A percentile compares a stretch with the other conserved stretches of the same genome.
Conservation (phyloP, 2,888 invertebrate genomes). For the Megastigmus dorsalis region DNA sequence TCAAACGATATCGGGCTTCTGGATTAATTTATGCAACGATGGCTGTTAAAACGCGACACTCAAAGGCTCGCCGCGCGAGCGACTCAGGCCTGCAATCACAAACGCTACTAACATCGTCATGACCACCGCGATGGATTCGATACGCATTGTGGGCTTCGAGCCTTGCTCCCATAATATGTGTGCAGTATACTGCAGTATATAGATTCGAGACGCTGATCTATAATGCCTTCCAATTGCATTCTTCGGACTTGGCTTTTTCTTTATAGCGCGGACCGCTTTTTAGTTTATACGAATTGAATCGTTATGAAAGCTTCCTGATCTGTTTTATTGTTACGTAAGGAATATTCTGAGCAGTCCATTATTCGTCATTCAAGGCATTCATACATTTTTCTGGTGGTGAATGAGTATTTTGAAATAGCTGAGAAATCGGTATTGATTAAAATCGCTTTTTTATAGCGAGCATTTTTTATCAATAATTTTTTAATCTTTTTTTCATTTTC, state of each 20-base stretch:
- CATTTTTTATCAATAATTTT: too few species aligned
- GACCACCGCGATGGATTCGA: slow-evolving; percentile 49
- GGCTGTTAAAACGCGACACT: slow-evolving; percentile 73
- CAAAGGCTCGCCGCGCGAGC: slow-evolving; percentile 70
- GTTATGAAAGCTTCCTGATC: too few species aligned
- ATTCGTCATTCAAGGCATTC: too few species aligned
- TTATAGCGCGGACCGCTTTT: background rate
- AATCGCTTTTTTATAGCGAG: too few species aligned
- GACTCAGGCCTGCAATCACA: slow-evolving; percentile 66
- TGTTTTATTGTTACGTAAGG: too few species aligned
- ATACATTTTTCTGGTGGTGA: too few species aligned
- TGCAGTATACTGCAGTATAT: too few species aligned
- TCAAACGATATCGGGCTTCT: slow-evolving; percentile 74
- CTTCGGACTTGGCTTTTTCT: slow-evolving; percentile 22
- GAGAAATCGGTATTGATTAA: too few species aligned
- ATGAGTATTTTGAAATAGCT: too few species aligned
- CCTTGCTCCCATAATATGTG: slow-evolving; percentile 25
- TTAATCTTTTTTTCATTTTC: too few species aligned
- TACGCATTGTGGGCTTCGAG: slow-evolving; percentile 47
- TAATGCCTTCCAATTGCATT: slow-evolving; percentile 30
- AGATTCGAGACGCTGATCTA: slow-evolving; percentile 27
- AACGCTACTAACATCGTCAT: slow-evolving; percentile 62
- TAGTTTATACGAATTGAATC: slow-evolving; percentile 1
- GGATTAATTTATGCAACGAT: slow-evolving; percentile 74
- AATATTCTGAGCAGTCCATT: too few species aligned